Percentiles rank a stretch among this genome's conserved stretches.
These are phyloP conservation scores for Drosophila barbarae DNA, from an alignment of 2,888 invertebrate species.

Conservation along the genomic window DNA sequence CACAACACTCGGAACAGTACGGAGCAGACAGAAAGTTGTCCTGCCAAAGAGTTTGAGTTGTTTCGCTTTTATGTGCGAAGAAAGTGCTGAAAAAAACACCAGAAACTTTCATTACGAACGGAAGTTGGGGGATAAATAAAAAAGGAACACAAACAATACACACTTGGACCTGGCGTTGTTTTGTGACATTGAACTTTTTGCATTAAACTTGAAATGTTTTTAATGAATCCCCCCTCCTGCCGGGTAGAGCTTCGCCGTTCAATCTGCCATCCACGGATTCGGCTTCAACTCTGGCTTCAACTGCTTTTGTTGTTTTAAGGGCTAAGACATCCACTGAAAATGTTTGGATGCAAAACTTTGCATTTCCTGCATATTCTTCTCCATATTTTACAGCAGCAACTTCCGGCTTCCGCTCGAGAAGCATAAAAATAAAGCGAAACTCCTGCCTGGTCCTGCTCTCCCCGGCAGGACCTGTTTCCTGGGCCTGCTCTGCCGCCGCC, in stretches of 20 bases:
- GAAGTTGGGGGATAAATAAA: constrained; percentile 17
- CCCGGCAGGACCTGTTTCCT: constrained; percentile 44
- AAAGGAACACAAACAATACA: constrained; percentile 14
- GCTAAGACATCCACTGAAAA: constrained; percentile 31
- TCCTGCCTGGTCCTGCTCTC: constrained; percentile 26
- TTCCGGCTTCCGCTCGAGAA: constrained; percentile 64
- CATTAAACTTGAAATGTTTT: constrained; percentile 51
- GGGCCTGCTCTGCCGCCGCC: constrained; percentile 32
- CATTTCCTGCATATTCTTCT: constrained; percentile 70
- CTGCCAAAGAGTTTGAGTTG: constrained; percentile 41
- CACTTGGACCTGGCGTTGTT: constrained; percentile 38
- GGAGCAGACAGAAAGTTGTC: constrained; percentile 25
- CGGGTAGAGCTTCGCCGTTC: constrained; percentile 15
- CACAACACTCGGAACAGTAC: constrained; percentile 39
- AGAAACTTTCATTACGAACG: constrained; percentile 31
- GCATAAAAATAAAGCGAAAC: constrained; percentile 61
- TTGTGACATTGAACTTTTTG: constrained; percentile 63
- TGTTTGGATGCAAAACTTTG: constrained; percentile 62
- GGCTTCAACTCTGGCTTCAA: constrained; percentile 22
- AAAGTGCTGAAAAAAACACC: constrained; percentile 14
- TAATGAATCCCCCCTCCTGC: constrained; percentile 39
- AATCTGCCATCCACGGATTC: constrained; percentile 26
- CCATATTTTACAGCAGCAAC: constrained; percentile 69
- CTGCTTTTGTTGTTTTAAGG: constrained; percentile 26
- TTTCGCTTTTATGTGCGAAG: constrained; percentile 35